Percentiles rank a stretch among this genome's conserved stretches.
Evolutionary conservation across 2,888 invertebrate species (phyloP).

Genomic region (Baronia brevicornis): DNA sequence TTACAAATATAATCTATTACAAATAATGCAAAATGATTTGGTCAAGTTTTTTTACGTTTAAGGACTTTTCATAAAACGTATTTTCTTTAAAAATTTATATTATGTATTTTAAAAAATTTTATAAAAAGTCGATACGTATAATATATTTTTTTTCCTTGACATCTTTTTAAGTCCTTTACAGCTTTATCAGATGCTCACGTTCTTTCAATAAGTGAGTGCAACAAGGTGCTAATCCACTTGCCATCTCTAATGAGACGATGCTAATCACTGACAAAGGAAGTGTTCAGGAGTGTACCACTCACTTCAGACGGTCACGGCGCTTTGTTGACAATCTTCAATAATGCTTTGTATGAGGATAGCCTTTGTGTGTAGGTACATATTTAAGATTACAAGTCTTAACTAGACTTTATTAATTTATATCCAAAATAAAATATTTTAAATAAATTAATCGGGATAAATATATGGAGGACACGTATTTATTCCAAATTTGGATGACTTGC

Average conservation of each 20-base stretch:
- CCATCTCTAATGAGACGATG: conserved; percentile 36
- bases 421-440: neutral
- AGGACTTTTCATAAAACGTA: too few relatives aligned
- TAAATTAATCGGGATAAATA: neutral
- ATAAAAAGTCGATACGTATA: conserved; percentile 2
- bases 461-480: too few relatives aligned
- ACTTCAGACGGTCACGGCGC: conserved; percentile 5
- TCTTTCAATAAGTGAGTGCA: conserved; percentile 28
- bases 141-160: conserved; percentile 18
- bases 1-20: too few relatives aligned
- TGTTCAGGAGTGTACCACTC: conserved; percentile 23
- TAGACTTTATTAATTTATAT: neutral
- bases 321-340: conserved; percentile 8
- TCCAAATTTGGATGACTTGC: too few relatives aligned
- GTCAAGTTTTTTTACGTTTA: too few relatives aligned
- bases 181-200: conserved; percentile 25
- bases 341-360: conserved; percentile 10
- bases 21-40: too few relatives aligned
- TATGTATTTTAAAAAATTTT: too few relatives aligned
- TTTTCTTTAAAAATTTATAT: too few relatives aligned
- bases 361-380: conserved; percentile 2
- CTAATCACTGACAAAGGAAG: conserved; percentile 48
- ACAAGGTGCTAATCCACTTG: conserved; percentile 38
- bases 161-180: conserved; percentile 18
- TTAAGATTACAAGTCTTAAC: too few relatives aligned